These are phyloP conservation scores for Sminthurides bifidus DNA, from an alignment of 1,140 invertebrate genomes.

Conservation along the genomic window DNA sequence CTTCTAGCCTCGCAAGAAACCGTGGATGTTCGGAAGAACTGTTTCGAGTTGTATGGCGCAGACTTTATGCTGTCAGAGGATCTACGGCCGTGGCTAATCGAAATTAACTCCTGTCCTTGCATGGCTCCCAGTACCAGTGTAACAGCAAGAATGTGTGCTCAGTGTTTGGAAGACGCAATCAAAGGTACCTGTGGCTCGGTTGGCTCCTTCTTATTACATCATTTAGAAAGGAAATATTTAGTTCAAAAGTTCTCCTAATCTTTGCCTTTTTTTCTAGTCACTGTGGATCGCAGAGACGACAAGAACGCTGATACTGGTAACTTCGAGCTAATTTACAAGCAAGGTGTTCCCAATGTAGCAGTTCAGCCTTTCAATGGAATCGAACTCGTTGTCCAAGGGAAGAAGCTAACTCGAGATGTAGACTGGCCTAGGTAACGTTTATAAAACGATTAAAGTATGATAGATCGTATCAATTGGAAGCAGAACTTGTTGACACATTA, in stretches of 20 bases:
- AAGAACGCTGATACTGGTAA: slow-evolving; percentile 67
- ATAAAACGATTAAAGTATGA: too few relatives aligned
- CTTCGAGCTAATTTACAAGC: slow-evolving; percentile 73
- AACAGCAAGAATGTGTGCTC: slow-evolving; percentile 69
- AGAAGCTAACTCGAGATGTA: slow-evolving; percentile 33
- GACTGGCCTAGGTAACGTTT: slow-evolving; percentile 28
- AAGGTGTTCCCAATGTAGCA: slow-evolving; percentile 38
- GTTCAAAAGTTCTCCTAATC: background rate
- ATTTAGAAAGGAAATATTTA: background rate
- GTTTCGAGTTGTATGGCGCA: slow-evolving; percentile 85
- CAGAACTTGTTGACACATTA: slow-evolving; percentile 2
- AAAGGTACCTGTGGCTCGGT: slow-evolving; percentile 55
- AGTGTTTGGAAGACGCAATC: slow-evolving; percentile 78
- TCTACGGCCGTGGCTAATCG: slow-evolving; percentile 80
- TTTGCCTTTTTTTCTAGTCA: slow-evolving; percentile 50
- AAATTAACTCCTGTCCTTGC: slow-evolving; percentile 88
- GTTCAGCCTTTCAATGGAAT: slow-evolving; percentile 74
- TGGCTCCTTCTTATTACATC: background rate
- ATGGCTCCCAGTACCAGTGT: slow-evolving; percentile 78
- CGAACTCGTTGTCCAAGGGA: slow-evolving; percentile 59
- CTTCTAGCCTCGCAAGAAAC: slow-evolving; percentile 65
- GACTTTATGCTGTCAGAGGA: slow-evolving; percentile 86
- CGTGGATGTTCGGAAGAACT: slow-evolving; percentile 74
- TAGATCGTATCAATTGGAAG: too few relatives aligned
- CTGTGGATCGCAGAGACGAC: slow-evolving; percentile 66